Conservation (phyloP, 2,797 vertebrate genomes). For the Menidia menidia region DNA sequence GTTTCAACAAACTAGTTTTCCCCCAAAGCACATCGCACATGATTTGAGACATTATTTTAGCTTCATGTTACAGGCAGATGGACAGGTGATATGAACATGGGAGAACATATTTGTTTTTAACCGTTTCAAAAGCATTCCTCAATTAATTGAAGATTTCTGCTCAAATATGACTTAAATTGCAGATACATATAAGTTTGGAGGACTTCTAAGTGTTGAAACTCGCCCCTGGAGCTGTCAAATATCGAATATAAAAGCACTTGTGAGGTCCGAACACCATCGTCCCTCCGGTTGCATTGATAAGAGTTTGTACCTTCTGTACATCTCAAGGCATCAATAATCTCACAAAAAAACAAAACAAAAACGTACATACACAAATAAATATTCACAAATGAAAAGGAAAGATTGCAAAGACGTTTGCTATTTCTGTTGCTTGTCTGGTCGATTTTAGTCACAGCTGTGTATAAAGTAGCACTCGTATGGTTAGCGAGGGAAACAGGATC, state of each 20-base stretch:
- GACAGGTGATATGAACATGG: too few species aligned
- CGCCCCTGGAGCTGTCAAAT: conserved; percentile 31
- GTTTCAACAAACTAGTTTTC: neutral
- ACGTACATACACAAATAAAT: conserved; percentile 39
- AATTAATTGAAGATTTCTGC: neutral
- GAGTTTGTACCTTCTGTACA: conserved; percentile 54
- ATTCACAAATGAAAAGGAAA: conserved; percentile 31
- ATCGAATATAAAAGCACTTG: conserved; percentile 60
- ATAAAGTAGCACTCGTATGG: conserved; percentile 30
- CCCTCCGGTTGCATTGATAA: conserved; percentile 64
- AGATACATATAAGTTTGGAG: neutral
- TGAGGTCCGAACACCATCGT: conserved; percentile 26
- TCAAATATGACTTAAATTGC: neutral
- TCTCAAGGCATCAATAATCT: conserved; percentile 57
- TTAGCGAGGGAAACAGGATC: conserved; percentile 38
- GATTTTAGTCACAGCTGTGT: conserved; percentile 52
- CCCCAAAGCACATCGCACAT: neutral
- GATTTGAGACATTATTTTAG: neutral
- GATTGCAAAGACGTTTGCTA: conserved; percentile 26
- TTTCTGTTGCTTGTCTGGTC: conserved; percentile 51
- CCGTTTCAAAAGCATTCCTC: neutral
- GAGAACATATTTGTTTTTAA: too few species aligned
- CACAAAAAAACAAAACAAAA: conserved; percentile 41
- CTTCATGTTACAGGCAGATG: neutral
- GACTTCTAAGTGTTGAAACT: neutral